These are phyloP conservation scores for Pinctada fucata DNA, from an alignment of 2,888 invertebrate species.

Conservation along the genomic window DNA sequence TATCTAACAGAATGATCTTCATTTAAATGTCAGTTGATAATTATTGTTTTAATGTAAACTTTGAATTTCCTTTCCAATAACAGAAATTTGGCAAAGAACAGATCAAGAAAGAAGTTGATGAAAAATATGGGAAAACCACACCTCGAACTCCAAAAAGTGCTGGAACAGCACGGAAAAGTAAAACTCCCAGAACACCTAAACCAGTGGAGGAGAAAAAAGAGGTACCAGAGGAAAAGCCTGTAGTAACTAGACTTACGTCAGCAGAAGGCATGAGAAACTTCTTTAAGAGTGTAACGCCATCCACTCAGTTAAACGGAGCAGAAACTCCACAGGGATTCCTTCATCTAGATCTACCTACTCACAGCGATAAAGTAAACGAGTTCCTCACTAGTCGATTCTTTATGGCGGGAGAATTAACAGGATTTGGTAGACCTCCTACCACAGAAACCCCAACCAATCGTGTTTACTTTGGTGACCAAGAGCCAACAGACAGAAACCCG, in stretches of 20 bases:
- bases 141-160: slow-evolving; percentile 38
- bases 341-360: slow-evolving; percentile 36
- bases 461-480: slow-evolving; percentile 24
- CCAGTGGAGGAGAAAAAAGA: slow-evolving; percentile 6
- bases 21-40: too few relatives aligned
- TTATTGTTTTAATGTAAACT: too few relatives aligned
- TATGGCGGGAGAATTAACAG: slow-evolving; percentile 35
- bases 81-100: slow-evolving; percentile 65
- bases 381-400: slow-evolving; percentile 54
- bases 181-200: slow-evolving; percentile 28
- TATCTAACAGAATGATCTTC: too few relatives aligned
- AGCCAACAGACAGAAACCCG: slow-evolving; percentile 5
- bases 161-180: slow-evolving; percentile 32
- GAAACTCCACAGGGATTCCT: slow-evolving; percentile 19
- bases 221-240: not conserved
- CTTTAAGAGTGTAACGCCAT: slow-evolving; percentile 35
- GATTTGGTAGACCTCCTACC: slow-evolving; percentile 7
- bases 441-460: slow-evolving; percentile 20
- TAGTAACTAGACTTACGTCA: slow-evolving; percentile 20
- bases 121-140: slow-evolving; percentile 1
- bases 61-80: slow-evolving; percentile 1
- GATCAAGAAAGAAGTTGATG: slow-evolving; percentile 50
- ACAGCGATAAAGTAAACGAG: slow-evolving; percentile 47
- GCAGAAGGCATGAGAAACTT: slow-evolving; percentile 34
- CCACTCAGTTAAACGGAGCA: slow-evolving; percentile 15